Conservation (phyloP, 1,140 invertebrate genomes). For the Drosophila obscura region DNA sequence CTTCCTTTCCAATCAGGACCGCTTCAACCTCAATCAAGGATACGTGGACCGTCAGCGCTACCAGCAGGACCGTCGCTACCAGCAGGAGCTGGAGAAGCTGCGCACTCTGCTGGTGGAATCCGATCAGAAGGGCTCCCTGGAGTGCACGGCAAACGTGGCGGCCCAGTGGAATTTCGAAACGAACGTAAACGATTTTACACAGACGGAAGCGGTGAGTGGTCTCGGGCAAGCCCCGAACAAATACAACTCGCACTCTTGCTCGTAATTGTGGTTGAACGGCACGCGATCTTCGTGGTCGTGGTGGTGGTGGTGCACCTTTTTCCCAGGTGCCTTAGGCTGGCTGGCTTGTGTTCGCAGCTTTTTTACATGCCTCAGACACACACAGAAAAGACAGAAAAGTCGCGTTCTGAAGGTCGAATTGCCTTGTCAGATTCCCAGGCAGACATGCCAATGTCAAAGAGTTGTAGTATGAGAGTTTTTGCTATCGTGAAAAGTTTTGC, state of each 20-base stretch:
- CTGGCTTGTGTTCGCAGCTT: slow-evolving; percentile 19
- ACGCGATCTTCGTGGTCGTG: slow-evolving; percentile 51
- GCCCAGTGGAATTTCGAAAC: slow-evolving; percentile 95
- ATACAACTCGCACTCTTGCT: slow-evolving; percentile 8
- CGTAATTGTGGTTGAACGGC: slow-evolving; percentile 45
- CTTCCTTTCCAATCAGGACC: slow-evolving; percentile 69
- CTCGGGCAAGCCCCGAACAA: slow-evolving; percentile 6
- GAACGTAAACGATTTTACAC: slow-evolving; percentile 92
- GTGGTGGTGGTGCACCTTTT: slow-evolving; percentile 34
- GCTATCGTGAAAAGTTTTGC: neutral
- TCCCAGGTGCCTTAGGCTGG: slow-evolving; percentile 34
- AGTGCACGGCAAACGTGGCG: slow-evolving; percentile 92
- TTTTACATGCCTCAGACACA: slow-evolving; percentile 30
- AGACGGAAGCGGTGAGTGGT: slow-evolving; percentile 91
- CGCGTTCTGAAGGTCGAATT: slow-evolving; percentile 54
- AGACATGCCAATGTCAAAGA: slow-evolving; percentile 77
- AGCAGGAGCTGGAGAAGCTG: slow-evolving; percentile 76
- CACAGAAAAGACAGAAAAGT: slow-evolving; percentile 42
- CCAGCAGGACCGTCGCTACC: slow-evolving; percentile 79
- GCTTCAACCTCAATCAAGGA: slow-evolving; percentile 75
- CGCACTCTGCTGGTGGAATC: slow-evolving; percentile 87
- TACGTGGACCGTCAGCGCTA: slow-evolving; percentile 68
- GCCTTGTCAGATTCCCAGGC: slow-evolving; percentile 64
- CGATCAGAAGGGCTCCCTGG: slow-evolving; percentile 89
- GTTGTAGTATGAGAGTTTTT: slow-evolving; percentile 44